A percentile compares a stretch with the other conserved stretches of the same genome.
These are phyloP conservation scores for Ptychobarbus kaznakovi DNA, from an alignment of 2,797 vertebrate genomes.

Conservation along the genomic window DNA sequence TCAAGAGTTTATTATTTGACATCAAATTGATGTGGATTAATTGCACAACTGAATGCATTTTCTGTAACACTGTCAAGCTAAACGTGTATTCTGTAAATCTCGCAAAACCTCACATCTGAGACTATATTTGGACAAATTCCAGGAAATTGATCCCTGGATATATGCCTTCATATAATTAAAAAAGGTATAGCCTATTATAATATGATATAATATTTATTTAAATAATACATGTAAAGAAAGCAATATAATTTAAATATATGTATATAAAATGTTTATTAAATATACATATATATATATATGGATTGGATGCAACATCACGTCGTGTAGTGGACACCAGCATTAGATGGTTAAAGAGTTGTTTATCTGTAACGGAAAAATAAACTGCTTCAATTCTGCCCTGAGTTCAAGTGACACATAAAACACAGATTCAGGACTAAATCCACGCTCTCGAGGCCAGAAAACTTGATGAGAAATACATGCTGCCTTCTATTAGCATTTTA, in stretches of 20 bases:
- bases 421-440: background rate
- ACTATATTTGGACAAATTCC: background rate
- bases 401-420: background rate
- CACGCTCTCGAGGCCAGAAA: background rate
- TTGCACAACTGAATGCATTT: background rate
- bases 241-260: too few relatives aligned
- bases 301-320: background rate
- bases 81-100: background rate
- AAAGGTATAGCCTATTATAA: background rate
- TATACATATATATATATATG: background rate
- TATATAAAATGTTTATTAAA: too few relatives aligned
- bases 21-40: background rate
- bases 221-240: too few relatives aligned
- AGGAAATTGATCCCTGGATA: background rate
- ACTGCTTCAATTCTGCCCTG: background rate
- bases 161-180: background rate
- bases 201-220: background rate
- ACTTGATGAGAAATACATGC: background rate
- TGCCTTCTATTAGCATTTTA: background rate
- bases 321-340: background rate
- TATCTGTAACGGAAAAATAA: background rate
- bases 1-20: constrained; percentile 2
- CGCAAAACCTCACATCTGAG: background rate
- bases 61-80: background rate
- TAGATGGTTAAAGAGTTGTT: background rate